A percentile compares a stretch with the other conserved stretches of the same genome.
These are phyloP conservation scores for Zosterops japonicus DNA, from an alignment of 2,113 vertebrate species.

Conservation along the genomic window DNA sequence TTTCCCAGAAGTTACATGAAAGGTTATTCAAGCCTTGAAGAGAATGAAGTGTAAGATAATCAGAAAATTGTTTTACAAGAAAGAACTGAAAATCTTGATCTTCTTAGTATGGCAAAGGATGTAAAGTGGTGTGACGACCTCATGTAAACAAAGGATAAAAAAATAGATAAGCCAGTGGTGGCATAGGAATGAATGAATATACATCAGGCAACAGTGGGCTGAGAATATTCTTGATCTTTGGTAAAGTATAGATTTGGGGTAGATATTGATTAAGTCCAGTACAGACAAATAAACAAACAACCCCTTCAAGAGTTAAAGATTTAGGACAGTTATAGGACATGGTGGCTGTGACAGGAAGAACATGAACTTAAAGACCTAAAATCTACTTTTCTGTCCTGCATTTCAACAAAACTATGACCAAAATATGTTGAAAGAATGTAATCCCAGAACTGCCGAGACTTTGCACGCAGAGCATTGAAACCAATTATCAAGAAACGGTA, in stretches of 20 bases:
- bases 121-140: neutral
- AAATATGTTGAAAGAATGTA: neutral
- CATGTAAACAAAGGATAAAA: neutral
- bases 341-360: neutral
- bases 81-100: neutral
- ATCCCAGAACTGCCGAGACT: neutral
- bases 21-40: neutral
- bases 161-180: neutral
- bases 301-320: neutral
- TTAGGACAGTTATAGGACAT: rapidly evolving
- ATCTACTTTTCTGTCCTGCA: neutral
- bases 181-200: neutral
- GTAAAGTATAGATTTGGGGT: neutral
- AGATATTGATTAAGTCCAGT: neutral
- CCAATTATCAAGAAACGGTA: neutral
- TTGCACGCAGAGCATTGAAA: neutral
- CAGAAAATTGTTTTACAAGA: neutral
- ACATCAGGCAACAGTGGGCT: neutral
- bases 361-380: neutral
- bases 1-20: neutral
- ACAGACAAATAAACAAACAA: neutral
- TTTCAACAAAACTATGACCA: neutral
- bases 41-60: neutral
- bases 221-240: neutral
- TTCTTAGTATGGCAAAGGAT: neutral